Evolutionary conservation across 1,140 invertebrate species (phyloP).

Genomic region (Rhyacophila brunnea): DNA sequence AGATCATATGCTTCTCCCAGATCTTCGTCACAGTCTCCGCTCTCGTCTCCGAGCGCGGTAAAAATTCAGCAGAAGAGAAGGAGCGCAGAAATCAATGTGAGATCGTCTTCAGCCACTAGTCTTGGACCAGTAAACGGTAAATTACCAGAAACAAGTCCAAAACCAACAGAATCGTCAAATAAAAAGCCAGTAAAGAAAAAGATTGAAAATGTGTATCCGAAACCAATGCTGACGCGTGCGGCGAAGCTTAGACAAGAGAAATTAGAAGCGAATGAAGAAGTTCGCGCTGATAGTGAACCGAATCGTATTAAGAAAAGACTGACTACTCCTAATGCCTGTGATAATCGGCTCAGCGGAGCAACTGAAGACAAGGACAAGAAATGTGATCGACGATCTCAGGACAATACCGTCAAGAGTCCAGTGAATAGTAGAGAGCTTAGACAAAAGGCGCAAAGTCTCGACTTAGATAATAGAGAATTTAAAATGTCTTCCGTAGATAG

Average conservation of each 20-base stretch:
- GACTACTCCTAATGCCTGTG: constrained; percentile 17
- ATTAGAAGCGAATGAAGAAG: neutral
- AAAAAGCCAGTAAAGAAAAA: constrained; percentile 1
- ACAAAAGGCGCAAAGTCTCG: constrained; percentile 10
- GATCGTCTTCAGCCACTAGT: constrained; percentile 2
- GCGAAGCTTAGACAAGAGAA: neutral
- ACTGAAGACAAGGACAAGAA: neutral
- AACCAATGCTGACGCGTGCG: neutral
- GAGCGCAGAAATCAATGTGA: constrained; percentile 19
- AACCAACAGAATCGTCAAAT: neutral
- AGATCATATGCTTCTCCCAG: constrained; percentile 7
- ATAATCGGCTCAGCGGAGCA: constrained; percentile 15
- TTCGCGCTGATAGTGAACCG: constrained; percentile 7
- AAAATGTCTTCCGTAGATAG: constrained; percentile 33
- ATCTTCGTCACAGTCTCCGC: constrained; percentile 28
- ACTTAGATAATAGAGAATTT: constrained; percentile 20
- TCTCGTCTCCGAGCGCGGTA: constrained; percentile 18
- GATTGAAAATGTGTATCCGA: constrained; percentile 6
- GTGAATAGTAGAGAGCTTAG: constrained; percentile 14
- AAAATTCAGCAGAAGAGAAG: constrained; percentile 22
- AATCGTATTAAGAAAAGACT: constrained; percentile 29
- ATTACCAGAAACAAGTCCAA: neutral
- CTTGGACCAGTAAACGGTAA: neutral
- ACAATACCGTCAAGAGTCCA: constrained; percentile 13
- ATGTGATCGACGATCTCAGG: neutral